Base-by-base conservation (phyloP, 2,113 vertebrate genomes). In the Salvator merianae region DNA sequence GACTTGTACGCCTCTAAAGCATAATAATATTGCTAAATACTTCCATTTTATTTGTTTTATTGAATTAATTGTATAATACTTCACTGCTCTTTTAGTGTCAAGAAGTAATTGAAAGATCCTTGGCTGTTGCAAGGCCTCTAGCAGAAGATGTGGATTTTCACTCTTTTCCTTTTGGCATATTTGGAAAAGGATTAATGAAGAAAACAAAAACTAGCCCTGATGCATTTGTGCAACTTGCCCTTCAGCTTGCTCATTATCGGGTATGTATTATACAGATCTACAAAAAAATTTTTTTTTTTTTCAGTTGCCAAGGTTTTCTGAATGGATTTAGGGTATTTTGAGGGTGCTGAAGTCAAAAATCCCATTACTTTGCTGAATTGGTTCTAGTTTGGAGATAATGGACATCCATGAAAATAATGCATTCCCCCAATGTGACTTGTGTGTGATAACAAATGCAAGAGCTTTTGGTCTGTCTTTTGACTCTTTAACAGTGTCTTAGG, bases 131-230 rank as follows among this genome's bases (percentile, higher is more conserved):
- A 0, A 83, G 3, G 20, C 85, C 93, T 22, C 95, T 99, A 79
- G 98, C 98, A 5, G 94, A 97, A 9, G 98, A 99, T 13, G 98
- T 99, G 84, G 98, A 99, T 86, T 97, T 97, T 71, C 89, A 90
- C 81, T 98, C 98, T 16, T 96, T 99, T 89, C 96, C 91, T 2
- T 99, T 99, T 69, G 89, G 87, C 2, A 0, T 90, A 66, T 99
- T 99, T 89, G 99, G 99, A 5, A 99, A 99, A 92, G 98, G 97
- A 4, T 84, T 97, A 77, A 98, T 99, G 90, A 99, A 99, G 95
- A 99, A 97, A 88, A 96, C 97, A 76, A 96, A 95, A 88, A 98
- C 96, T 16, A 99, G 99, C 86, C 99, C 99, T 0, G 99, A 99
- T 34, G 98, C 96, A 78, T 99, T 99, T 7, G 96, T 99, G 81